A percentile compares a stretch with the other conserved stretches of the same genome.
Evolutionary conservation across 2,888 invertebrate species (phyloP).

Genomic region (Hirtodrosophila cameraria): DNA sequence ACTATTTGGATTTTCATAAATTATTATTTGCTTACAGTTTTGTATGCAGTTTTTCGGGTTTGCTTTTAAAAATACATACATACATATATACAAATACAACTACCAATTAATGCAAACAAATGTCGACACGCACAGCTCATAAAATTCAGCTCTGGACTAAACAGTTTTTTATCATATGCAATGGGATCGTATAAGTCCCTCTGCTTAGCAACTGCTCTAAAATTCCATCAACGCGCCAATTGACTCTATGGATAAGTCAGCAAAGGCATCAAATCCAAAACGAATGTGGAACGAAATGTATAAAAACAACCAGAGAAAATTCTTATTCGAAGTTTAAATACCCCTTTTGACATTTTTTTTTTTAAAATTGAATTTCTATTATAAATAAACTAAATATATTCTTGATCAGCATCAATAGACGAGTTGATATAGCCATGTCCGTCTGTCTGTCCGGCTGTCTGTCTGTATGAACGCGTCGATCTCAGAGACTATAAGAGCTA

Average conservation of each 20-base stretch:
- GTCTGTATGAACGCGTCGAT: too few relatives aligned
- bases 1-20: constrained; percentile 71
- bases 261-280: constrained; percentile 35
- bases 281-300: constrained; percentile 16
- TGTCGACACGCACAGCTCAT: constrained; percentile 56
- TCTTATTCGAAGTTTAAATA: too few relatives aligned
- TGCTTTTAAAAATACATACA: too few relatives aligned
- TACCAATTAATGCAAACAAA: constrained; percentile 28
- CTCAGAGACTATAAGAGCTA: too few relatives aligned
- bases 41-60: constrained; percentile 20
- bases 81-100: constrained; percentile 20
- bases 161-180: constrained; percentile 33
- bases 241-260: constrained; percentile 57
- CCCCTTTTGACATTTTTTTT: too few relatives aligned
- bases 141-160: constrained; percentile 49
- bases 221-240: constrained; percentile 67
- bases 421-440: too few relatives aligned
- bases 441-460: too few relatives aligned
- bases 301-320: too few relatives aligned
- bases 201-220: constrained; percentile 40
- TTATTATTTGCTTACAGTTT: constrained; percentile 65
- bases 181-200: constrained; percentile 17
- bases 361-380: too few relatives aligned
- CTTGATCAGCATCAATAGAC: too few relatives aligned
- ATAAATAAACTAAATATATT: too few relatives aligned